A percentile compares a stretch with the other conserved stretches of the same genome.
Evolutionary conservation across 1,140 invertebrate genomes (phyloP).

Genomic region (Episyrphus balteatus): DNA sequence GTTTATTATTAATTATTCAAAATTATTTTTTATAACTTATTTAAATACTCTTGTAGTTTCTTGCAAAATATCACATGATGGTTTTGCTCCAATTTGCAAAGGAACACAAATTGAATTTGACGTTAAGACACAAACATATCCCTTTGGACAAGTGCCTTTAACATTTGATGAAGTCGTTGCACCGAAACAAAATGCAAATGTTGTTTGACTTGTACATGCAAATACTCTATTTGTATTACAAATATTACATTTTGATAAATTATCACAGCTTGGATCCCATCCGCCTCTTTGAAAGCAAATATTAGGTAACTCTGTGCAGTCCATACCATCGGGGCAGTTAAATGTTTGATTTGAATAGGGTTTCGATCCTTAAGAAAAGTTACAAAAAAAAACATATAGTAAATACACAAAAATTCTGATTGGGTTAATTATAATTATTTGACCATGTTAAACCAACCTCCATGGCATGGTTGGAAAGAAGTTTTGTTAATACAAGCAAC

Average conservation of each 20-base stretch:
- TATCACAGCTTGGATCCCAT: constrained; percentile 23
- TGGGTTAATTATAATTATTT: neutral
- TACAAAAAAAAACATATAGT: neutral
- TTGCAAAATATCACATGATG: too few species aligned
- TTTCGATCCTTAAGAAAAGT: neutral
- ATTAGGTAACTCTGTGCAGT: constrained; percentile 23
- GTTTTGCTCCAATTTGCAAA: too few species aligned
- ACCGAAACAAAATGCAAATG: constrained; percentile 29
- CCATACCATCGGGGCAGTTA: constrained; percentile 21
- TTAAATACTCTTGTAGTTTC: too few species aligned
- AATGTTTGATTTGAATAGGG: constrained; percentile 19
- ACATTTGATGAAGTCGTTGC: constrained; percentile 16
- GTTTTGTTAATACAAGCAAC: constrained; percentile 27
- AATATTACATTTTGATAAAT: constrained; percentile 23
- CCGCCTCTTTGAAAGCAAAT: constrained; percentile 27
- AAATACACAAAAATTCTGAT: neutral
- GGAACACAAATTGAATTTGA: too few species aligned
- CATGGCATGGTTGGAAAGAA: constrained; percentile 24
- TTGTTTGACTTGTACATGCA: constrained; percentile 23
- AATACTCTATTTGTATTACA: constrained; percentile 22
- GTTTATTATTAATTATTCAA: too few species aligned
- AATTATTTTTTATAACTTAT: too few species aligned
- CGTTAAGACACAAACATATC: constrained; percentile 11
- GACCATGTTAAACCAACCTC: constrained; percentile 6
- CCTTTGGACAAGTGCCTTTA: constrained; percentile 17